Conservation (phyloP, 2,888 invertebrate genomes). For the Ophion costatus region DNA sequence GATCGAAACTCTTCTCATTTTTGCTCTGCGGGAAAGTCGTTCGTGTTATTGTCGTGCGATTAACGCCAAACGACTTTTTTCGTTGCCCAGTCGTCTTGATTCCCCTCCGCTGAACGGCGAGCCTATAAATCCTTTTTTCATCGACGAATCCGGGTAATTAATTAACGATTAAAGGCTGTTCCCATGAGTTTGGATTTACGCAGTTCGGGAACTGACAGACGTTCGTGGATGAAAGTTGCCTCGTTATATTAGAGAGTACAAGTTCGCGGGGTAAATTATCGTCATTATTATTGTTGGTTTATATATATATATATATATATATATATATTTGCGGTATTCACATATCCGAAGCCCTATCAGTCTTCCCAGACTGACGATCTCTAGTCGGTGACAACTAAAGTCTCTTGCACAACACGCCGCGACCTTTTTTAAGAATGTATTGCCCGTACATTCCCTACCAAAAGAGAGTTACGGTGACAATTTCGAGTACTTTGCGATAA, state of each 20-base stretch:
- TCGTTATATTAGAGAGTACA: constrained; percentile 47
- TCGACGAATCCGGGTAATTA: constrained; percentile 46
- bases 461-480: too few species aligned
- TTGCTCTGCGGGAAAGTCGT: constrained; percentile 11
- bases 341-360: constrained; percentile 47
- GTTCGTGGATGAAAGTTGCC: constrained; percentile 12
- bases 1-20: constrained; percentile 11
- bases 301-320: too few species aligned
- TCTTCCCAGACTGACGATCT: constrained; percentile 47
- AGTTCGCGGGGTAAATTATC: not conserved
- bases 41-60: not conserved
- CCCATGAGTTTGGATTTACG: too few species aligned
- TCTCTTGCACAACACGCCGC: not conserved
- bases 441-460: too few species aligned
- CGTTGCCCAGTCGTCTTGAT: constrained; percentile 6
- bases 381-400: constrained; percentile 35
- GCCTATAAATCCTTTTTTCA: constrained; percentile 43
- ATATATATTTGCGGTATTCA: constrained; percentile 36
- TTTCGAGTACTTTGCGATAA: too few species aligned
- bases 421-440: not conserved
- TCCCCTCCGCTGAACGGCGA: not conserved
- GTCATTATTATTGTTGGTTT: too few species aligned
- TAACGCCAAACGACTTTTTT: not conserved
- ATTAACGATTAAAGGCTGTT: constrained; percentile 32
- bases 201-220: not conserved